Evolutionary conservation across 2,113 vertebrate genomes (phyloP).

Genomic region (Myrmophylax atrothorax): DNA sequence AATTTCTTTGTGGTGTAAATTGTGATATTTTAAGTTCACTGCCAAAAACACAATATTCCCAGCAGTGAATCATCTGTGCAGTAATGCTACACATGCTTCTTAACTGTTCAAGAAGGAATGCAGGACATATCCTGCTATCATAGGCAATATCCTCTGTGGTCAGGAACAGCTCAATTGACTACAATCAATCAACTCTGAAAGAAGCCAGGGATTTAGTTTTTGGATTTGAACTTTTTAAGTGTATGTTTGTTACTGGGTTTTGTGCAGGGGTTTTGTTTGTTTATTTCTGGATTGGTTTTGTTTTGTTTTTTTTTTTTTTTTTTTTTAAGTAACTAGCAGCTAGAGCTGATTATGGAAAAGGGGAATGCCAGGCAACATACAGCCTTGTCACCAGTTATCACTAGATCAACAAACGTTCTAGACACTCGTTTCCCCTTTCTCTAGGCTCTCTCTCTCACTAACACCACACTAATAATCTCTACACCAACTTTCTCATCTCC

Average conservation of each 20-base stretch:
- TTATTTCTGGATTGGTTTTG: background rate
- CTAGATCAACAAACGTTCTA: background rate
- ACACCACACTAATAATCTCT: background rate
- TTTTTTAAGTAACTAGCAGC: background rate
- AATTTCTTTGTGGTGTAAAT: background rate
- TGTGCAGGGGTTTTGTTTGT: background rate
- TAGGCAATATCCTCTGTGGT: background rate
- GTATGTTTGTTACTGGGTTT: background rate
- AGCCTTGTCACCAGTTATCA: background rate
- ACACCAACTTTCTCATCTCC: background rate
- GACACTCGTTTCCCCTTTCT: background rate
- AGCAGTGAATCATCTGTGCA: background rate
- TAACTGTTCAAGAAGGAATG: background rate
- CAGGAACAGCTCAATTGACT: background rate
- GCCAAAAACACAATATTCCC: background rate
- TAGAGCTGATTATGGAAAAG: background rate
- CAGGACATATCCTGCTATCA: background rate
- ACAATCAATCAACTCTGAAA: background rate
- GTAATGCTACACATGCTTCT: background rate
- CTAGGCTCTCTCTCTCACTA: background rate
- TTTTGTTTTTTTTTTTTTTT: background rate
- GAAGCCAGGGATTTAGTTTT: background rate
- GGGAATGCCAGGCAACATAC: background rate
- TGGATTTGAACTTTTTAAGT: background rate
- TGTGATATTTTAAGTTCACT: slow-evolving; percentile 4